Evolutionary conservation across 23 tunicate genomes (phyloP), one percentile per base, ranked within the genome.

Genomic region (Trididemnum nubilum): DNA sequence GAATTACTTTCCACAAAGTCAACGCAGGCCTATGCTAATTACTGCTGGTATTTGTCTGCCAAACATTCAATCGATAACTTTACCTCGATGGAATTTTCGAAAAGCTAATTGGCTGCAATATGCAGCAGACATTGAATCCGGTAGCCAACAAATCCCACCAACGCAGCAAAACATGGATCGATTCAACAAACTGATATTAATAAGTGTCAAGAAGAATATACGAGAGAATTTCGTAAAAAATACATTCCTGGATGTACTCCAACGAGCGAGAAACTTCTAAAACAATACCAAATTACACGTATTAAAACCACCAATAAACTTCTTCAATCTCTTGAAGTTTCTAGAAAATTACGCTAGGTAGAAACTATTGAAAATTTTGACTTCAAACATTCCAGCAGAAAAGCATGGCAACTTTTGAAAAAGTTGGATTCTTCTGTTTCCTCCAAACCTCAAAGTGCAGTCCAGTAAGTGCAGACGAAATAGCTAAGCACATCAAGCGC

Each of bases 101-200:
- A 73, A 73, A 49, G 60, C 79, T 9, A 73, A 73, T 30, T 73
- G 60, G 79, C 60, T 37, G 26, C 32, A 73, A 39, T 73, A 37
- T 15, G 12, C 25, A 40, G n/a, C 25, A 5, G 4, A 38, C 27
- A 40, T 73, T 30, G 60, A 73, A 38, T 12, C 15, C 25, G 40
- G n/a, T 30, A 37, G 79, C 59, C n/a, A 73, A 22, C 79, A 30
- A 26, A 38, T 73, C 25, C 29, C 59, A 19, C n/a, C 79, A 38
- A 73, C 61, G 4, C 79, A 40, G 29, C 29, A 73, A 24, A 73
- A 73, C 26, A 39, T 73, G 15, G 60, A 73, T 19, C 7, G 60
- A 38, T 73, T 73, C 30, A 73, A 28, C 26, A 26, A 26, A 15
- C 18, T 73, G 3, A 73, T 73, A 15, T 30, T 39, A 24, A 40